A percentile compares a stretch with the other conserved stretches of the same genome.
These are phyloP conservation scores for Ceratosolen fusciceps DNA, from an alignment of 1,140 invertebrate species.

Conservation along the genomic window DNA sequence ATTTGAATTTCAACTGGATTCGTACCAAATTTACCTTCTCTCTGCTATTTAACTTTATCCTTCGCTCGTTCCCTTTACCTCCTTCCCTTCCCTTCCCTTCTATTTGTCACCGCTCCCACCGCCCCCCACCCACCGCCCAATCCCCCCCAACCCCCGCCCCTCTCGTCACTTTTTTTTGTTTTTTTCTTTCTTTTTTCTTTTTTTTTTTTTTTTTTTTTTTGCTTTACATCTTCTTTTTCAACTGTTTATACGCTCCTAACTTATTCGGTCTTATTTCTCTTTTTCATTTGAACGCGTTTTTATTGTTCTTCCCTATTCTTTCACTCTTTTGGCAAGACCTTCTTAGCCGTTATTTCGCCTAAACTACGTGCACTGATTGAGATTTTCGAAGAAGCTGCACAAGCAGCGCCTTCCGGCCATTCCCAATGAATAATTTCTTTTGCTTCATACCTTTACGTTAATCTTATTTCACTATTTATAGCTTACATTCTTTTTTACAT, in stretches of 20 bases:
- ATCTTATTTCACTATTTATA: neutral
- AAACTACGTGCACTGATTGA: constrained; percentile 29
- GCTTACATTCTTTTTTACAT: neutral
- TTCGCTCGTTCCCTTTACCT: no score
- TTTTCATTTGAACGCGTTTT: neutral
- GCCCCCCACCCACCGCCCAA: no score
- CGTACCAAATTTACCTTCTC: no score
- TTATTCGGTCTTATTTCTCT: neutral
- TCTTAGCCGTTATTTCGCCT: neutral
- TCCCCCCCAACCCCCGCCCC: no score
- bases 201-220: neutral
- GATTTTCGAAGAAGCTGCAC: neutral
- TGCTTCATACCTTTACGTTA: no score
- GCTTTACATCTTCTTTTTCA: neutral
- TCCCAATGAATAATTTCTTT: neutral
- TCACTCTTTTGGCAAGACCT: neutral
- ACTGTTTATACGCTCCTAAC: neutral
- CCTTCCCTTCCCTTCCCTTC: neutral
- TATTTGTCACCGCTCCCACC: neutral
- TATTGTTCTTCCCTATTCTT: neutral
- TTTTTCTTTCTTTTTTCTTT: neutral
- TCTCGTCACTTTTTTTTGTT: no score
- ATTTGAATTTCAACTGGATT: no score
- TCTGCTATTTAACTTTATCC: no score
- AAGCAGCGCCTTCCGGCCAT: neutral